Evolutionary conservation across 2,797 vertebrate species (phyloP).

Genomic region (Cyprinodon diabolis): DNA sequence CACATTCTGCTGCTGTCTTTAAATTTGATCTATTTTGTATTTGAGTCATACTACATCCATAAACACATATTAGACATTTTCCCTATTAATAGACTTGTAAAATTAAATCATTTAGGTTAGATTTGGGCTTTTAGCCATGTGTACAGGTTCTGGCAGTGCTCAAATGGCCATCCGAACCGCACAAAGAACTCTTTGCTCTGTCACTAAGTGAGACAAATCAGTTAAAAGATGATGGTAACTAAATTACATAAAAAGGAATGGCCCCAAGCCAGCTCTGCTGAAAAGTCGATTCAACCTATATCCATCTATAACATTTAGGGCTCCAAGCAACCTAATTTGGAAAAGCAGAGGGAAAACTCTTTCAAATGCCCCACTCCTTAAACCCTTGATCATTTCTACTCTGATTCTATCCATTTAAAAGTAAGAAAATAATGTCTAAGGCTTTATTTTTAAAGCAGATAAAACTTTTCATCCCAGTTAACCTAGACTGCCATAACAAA

Average conservation of each 20-base stretch:
- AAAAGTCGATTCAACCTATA: constrained; percentile 70
- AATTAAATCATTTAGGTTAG: constrained; percentile 32
- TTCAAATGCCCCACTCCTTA: constrained; percentile 16
- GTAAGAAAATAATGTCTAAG: constrained; percentile 31
- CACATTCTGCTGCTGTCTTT: background rate
- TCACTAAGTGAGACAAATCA: constrained; percentile 43
- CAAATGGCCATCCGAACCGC: background rate
- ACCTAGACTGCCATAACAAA: background rate
- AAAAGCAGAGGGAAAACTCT: constrained; percentile 44
- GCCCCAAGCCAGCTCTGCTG: constrained; percentile 62
- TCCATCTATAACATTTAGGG: constrained; percentile 58
- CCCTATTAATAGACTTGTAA: background rate
- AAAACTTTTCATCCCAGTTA: background rate
- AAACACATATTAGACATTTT: background rate
- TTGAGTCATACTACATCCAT: background rate
- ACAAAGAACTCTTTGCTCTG: constrained; percentile 11
- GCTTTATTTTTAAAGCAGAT: constrained; percentile 9
- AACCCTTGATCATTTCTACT: constrained; percentile 14
- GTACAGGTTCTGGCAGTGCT: constrained; percentile 8
- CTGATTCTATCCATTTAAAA: constrained; percentile 35
- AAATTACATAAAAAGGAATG: constrained; percentile 65
- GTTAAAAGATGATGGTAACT: constrained; percentile 58
- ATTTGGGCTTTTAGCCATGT: constrained; percentile 16
- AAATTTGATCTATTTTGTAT: background rate
- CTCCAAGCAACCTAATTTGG: constrained; percentile 68